Evolutionary conservation across 2,888 invertebrate genomes (phyloP), one percentile per base, ranked within the genome.

Genomic region (Hyalella azteca): DNA sequence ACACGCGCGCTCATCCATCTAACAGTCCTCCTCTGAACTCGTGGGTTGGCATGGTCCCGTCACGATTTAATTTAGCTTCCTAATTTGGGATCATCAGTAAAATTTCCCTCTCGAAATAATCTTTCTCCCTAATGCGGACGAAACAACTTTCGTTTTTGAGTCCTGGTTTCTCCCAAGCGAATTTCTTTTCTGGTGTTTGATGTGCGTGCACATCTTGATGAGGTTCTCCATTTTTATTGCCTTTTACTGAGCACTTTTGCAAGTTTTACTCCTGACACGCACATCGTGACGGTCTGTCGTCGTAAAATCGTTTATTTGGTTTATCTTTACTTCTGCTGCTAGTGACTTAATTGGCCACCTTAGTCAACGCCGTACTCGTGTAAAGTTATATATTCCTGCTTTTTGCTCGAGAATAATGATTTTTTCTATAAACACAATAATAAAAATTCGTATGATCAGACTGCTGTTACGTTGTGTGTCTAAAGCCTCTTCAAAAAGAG

Each of bases 61-160:
- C 66, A 66, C 66, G 66, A 66, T 66, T 66, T 66, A 66, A 66
- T 66, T 66, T 66, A 66, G 66, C 32, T 36, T 66, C 66, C 66
- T 66, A 66, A 66, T 66, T 66, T 36, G 66, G 66, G 36, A 66
- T 66, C 66, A 66, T 66, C 36, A 36, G 29, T 29, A 19, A 66
- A 36, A 36, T 66, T 66, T 36, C 39, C 66, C 36, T 66, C 36
- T 36, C 19, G 32, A 11, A 11, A 11, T 45, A 11, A 9, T 66
- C n/a, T 32, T 19, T 29, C 2, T 15, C 36, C 36, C 66, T 7
- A 5, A 66, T 66, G 36, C 32, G 66, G 66, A 15, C 36, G 36
- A 32, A 29, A n/a, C 15, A 36, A 66, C 66, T 66, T 66, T 66
- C 66, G 39, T 66, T 66, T 66, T 66, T 36, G 54, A 22, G 26